Base-by-base conservation (phyloP, 2,888 invertebrate genomes). In the Melanostoma mellinum region DNA sequence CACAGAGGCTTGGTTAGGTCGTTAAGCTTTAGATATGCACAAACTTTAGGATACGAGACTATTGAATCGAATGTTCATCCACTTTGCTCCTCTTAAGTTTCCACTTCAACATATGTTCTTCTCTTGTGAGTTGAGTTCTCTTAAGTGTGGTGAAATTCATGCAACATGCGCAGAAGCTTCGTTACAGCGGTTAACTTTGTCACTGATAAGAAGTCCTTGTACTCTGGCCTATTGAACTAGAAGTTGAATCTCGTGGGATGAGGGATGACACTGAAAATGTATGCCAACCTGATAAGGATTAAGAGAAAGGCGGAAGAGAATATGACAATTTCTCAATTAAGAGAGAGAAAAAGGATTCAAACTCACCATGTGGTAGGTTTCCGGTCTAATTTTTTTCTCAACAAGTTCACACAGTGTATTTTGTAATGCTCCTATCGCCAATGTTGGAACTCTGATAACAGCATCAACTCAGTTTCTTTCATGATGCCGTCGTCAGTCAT, bases 181-280 rank as follows among this genome's bases (percentile, higher is more conserved):
- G 40, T 74, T 74, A 65, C 69, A 65, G 68, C 68, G 73, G 68
- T 65, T 82, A 40, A 78, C 50, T 68, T 69, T 63, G 82, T 58
- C 73, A 82, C 63, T 73, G 73, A 82, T 78, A 82, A 73, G 36
- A 60, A 9, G 10, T 42, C 32, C 38, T 50, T 2, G 52, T 20
- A n/a, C 8, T 35, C 61, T 81, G 81, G 30, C 77, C 81, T 72
- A 81, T 72, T 81, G 81, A 81, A 81, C 81, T 68, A 68, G 30
- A 72, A 61, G 55, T 38, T 68, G 38, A 38, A 46, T 36, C 9
- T 20, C 3, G 36, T 38, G 30, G 36, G 38, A 33, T 2, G n/a
- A 20, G 60, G 48, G 9, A 40, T 77, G 77, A 32, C 61, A 63
- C 6, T 77, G 50, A 61, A 73, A 40, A 56, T 6, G 36, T 4